phyloP scores from a whole-genome alignment of 2,888 invertebrate genomes.

The Tetragonisca angustula region DNA sequence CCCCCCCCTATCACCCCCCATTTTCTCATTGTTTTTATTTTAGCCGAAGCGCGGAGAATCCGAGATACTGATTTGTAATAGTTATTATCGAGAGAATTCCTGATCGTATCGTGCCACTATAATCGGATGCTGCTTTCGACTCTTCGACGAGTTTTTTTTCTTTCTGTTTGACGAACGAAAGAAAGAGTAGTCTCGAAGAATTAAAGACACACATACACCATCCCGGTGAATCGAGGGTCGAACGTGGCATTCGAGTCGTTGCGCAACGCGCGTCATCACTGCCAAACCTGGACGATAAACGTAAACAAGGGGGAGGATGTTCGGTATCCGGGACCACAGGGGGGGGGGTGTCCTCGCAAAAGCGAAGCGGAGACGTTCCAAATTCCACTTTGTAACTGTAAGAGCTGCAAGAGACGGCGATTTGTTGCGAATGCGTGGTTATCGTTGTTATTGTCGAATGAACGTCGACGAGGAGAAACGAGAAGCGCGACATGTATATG shows the following conservation, averaged over 20 bases:
- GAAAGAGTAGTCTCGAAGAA: no score
- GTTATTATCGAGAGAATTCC: background rate
- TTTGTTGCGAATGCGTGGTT: background rate
- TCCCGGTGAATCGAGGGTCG: no score
- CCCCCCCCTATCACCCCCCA: background rate
- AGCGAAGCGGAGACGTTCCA: background rate
- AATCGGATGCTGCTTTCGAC: background rate
- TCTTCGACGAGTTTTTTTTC: background rate
- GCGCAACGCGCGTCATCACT: conserved; percentile 36
- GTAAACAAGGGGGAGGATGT: background rate
- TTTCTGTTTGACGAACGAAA: background rate
- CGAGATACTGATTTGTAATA: background rate
- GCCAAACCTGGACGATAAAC: conserved; percentile 37
- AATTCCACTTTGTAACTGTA: background rate
- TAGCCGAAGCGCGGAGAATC: background rate
- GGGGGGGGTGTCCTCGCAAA: background rate
- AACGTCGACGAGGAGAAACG: no score
- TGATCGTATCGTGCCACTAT: background rate
- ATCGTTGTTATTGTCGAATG: no score
- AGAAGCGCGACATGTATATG: no score
- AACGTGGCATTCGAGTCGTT: conserved; percentile 1
- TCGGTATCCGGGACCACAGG: background rate
- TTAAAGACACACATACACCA: no score
- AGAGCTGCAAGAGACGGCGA: background rate
- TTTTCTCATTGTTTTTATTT: background rate